Percentiles rank a stretch among this genome's conserved stretches.
Conservation (phyloP, 37 sponge, comb jelly and placozoan species). For the Bolinopsis microptera region DNA sequence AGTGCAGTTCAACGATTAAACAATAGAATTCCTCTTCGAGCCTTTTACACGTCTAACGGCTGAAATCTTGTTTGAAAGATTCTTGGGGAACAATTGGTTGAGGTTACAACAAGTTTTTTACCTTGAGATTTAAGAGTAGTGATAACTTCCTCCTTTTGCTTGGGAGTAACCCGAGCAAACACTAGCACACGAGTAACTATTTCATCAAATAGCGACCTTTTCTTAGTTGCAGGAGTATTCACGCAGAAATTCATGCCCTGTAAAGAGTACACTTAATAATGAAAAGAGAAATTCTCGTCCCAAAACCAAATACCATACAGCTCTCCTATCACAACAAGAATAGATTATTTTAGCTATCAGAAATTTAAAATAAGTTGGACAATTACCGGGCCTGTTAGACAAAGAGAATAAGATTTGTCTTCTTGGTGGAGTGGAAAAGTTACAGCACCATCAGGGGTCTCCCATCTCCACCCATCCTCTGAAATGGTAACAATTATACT, state of each 20-base stretch:
- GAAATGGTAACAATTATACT: too few relatives aligned
- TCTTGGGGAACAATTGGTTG: too few relatives aligned
- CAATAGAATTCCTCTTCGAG: too few relatives aligned
- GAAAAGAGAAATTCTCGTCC: too few relatives aligned
- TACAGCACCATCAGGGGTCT: slow-evolving; percentile 69
- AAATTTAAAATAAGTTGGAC: too few relatives aligned
- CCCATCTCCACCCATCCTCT: slow-evolving; percentile 77
- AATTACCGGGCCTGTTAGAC: slow-evolving; percentile 94
- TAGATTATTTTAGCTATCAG: too few relatives aligned
- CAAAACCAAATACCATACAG: not conserved
- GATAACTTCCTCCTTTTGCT: slow-evolving; percentile 80
- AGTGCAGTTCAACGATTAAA: too few relatives aligned
- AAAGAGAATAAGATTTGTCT: slow-evolving; percentile 73
- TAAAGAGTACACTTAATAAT: not conserved
- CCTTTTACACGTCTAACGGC: too few relatives aligned
- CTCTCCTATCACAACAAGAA: too few relatives aligned
- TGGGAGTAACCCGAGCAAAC: slow-evolving; percentile 95
- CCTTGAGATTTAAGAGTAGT: slow-evolving; percentile 54
- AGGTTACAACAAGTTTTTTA: too few relatives aligned
- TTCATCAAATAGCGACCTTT: slow-evolving; percentile 58
- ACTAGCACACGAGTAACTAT: slow-evolving; percentile 78
- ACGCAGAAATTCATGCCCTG: slow-evolving; percentile 73
- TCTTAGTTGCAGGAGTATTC: not conserved
- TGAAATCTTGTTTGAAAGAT: too few relatives aligned
- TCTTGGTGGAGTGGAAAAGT: slow-evolving; percentile 57